Evolutionary conservation across 1,140 invertebrate genomes (phyloP).

Genomic region (Nephotettix cincticeps): DNA sequence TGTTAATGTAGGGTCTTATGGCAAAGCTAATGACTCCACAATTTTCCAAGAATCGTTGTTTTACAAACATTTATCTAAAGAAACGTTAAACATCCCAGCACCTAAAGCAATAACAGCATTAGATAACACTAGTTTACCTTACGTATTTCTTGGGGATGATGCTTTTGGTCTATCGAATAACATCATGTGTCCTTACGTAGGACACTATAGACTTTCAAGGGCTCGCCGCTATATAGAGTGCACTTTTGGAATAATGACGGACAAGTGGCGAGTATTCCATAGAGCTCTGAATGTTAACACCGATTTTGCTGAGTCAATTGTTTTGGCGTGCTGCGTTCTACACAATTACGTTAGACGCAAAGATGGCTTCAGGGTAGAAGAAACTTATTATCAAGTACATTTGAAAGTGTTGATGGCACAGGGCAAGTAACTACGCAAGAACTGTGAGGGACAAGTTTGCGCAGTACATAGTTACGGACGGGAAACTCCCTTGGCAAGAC

Average conservation of each 20-base stretch:
- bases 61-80: background rate
- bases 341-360: no score
- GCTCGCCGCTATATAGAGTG: constrained; percentile 40
- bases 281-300: no score
- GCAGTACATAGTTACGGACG: constrained; percentile 47
- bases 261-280: constrained; percentile 44
- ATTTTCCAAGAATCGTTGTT: constrained; percentile 5
- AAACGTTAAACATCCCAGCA: background rate
- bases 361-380: background rate
- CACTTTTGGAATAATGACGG: constrained; percentile 41
- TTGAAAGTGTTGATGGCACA: constrained; percentile 53
- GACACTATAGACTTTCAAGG: constrained; percentile 39
- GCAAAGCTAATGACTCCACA: background rate
- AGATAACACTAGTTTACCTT: constrained; percentile 7
- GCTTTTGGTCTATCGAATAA: background rate
- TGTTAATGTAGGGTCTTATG: background rate
- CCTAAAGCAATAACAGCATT: background rate
- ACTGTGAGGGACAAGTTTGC: constrained; percentile 43
- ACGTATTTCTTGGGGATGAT: background rate
- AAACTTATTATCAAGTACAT: constrained; percentile 19
- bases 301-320: no score
- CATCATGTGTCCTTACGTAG: background rate
- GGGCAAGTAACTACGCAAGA: background rate
- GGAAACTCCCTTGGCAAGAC: constrained; percentile 39
- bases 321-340: no score